Evolutionary conservation across 2,797 vertebrate genomes (phyloP), one percentile per base, ranked within the genome.

Genomic region (Peromyscus eremicus): DNA sequence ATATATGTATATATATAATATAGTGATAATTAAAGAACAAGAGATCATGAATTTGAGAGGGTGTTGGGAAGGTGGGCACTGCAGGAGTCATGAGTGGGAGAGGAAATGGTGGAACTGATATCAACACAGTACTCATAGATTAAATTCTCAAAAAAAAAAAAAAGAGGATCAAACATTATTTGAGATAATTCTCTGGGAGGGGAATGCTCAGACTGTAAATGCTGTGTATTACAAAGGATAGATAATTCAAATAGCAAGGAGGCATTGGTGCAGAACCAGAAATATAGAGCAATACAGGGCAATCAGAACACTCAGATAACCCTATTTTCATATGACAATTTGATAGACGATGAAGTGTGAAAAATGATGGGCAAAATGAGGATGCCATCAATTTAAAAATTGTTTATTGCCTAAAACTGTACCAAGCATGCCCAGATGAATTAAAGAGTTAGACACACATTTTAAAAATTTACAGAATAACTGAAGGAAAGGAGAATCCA

Each of bases 401-500:
- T 0, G 46, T n/a, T 73, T 88, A 91, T 90, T 91, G 77, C 32
- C 32, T 71, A 89, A 71, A 88, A n/a, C 52, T 80, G 25, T 71
- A 29, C 73, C 16, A 83, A 71, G 43, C 60, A 95, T 19, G 7
- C 14, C 91, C 83, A 80, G 82, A 95, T 80, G 43, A 80, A 77
- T 82, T 52, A 79, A 89, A 93, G 32, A 91, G 57, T 55, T 89
- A 86, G 92, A 87, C 37, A 25, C 14, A 62, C 7, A 32, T 71
- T 83, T 94, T 82, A 12, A 73, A 85, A 93, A 71, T 62, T 27
- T 5, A 16, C 6, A 57, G 82, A 83, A 76, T 32, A 89, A 55
- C 2, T 5, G 71, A 79, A 89, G 77, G 55, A 92, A 92, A 85
- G 89, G 37, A 86, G 75, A 97, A 43, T 19, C 21, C 62, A 93